Conservation (phyloP, 2,113 vertebrate genomes). For the Microtus montanus region DNA sequence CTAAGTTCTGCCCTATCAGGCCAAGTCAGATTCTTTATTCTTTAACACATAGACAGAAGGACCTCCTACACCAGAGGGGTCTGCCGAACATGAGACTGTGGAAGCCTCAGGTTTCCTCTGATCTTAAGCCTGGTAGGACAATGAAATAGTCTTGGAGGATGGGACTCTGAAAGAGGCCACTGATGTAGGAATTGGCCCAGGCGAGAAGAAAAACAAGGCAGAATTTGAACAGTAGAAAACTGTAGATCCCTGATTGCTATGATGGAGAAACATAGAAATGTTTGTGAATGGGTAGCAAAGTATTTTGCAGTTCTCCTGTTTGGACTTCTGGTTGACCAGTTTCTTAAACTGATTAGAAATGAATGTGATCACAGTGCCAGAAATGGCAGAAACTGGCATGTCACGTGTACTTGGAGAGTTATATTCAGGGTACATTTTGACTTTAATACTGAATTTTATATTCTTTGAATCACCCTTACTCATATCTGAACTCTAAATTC, state of each 20-base stretch:
- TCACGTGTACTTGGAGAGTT: neutral
- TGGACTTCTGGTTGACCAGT: neutral
- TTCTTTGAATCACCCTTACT: neutral
- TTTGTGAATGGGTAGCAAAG: conserved; percentile 2
- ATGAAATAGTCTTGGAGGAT: neutral
- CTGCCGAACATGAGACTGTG: too few species aligned
- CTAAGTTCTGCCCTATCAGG: too few species aligned
- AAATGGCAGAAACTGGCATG: neutral
- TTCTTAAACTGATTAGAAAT: conserved; percentile 34
- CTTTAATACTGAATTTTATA: neutral
- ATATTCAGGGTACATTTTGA: neutral
- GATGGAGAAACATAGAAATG: neutral
- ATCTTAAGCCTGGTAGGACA: neutral
- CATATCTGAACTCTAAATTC: neutral
- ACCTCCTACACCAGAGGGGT: neutral
- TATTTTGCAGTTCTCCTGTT: neutral
- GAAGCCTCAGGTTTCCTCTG: neutral
- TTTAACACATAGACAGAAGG: too few species aligned
- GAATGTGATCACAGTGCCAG: neutral
- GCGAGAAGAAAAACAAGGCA: neutral
- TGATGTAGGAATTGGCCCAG: neutral
- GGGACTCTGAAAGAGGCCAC: neutral
- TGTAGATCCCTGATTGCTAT: neutral
- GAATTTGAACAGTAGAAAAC: neutral
- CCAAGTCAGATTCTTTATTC: too few species aligned